Percentiles rank a stretch among this genome's conserved stretches.
phyloP scores from a whole-genome alignment of 2,888 invertebrate genomes.

The Alitta virens region DNA sequence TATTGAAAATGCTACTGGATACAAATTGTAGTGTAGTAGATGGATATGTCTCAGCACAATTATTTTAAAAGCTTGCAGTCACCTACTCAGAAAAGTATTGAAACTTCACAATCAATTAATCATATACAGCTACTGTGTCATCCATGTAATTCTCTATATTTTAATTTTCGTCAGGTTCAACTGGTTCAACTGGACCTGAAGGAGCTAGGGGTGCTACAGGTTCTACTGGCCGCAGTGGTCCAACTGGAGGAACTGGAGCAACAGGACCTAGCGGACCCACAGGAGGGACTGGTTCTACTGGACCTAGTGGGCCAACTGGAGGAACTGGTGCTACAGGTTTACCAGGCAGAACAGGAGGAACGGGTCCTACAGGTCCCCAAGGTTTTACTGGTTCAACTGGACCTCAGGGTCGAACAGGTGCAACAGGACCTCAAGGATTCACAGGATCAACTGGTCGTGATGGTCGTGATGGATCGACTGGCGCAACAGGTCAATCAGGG shows the following conservation, averaged over 20 bases:
- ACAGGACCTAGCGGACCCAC: constrained; percentile 6
- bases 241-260: constrained; percentile 9
- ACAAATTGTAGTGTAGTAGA: too few relatives aligned
- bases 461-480: constrained; percentile 12
- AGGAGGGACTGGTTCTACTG: constrained; percentile 12
- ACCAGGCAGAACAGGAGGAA: constrained; percentile 7
- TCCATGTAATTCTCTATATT: neutral
- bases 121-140: neutral
- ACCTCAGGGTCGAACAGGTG: constrained; percentile 19
- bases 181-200: constrained; percentile 10
- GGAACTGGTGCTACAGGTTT: constrained; percentile 10
- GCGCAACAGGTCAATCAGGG: neutral
- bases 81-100: too few relatives aligned
- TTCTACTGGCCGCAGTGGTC: constrained; percentile 5
- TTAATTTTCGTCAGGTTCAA: neutral
- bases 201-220: constrained; percentile 6
- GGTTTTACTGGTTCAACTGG: constrained; percentile 15
- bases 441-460: constrained; percentile 1
- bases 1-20: too few relatives aligned
- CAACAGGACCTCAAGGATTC: constrained; percentile 15
- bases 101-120: neutral
- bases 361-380: constrained; percentile 7
- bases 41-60: too few relatives aligned
- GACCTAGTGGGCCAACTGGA: constrained; percentile 18
- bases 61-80: too few relatives aligned